Evolutionary conservation across 2,888 invertebrate genomes (phyloP), one percentile per base, ranked within the genome.

Genomic region (Perizoma affinitatum): DNA sequence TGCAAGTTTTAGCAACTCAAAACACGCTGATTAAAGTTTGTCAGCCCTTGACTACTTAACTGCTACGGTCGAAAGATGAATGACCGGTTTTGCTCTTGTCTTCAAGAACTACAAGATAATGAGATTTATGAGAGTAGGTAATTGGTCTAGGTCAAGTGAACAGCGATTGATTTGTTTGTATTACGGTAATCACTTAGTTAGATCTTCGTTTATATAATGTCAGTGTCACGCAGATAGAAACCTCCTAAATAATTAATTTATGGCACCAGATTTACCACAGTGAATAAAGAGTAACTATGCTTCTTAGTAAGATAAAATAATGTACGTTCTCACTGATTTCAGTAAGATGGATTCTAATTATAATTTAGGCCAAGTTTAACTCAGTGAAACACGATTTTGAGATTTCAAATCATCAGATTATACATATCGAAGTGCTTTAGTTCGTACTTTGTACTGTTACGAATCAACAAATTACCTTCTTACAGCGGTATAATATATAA

Each of bases 1-100:
- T 68, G 56, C 65, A 66, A 71, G 63, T 65, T 68, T 65, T 66
- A 49, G 66, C 45, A 65, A 68, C 50, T 43, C 47, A 63, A 62
- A 61, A 62, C 62, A 67, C 34, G 43, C 45, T 45, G 58, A 61
- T 56, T 51, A 65, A 59, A 67, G 69, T 69, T 69, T 64, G 54
- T 65, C 58, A 62, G 56, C 61, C 61, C 6, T 40, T 9, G 10
- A 38, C 45, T 53, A 54, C 48, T 50, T 38, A 6, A 38, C 46
- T 48, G 54, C 35, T 45, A 49, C 63, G 65, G 69, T 67, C 67
- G 49, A 60, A 60, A 47, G 69, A 63, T 57, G 52, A 66, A 63
- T 51, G 69, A 67, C 65, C 67, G 65, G 44, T 49, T 44, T 57
- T 49, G 49, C 35, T 51, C 58, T 61, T 51, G 53, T 47, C 41